These are phyloP conservation scores for Meloidogyne exigua DNA, from an alignment of 1,140 invertebrate species.

Conservation along the genomic window DNA sequence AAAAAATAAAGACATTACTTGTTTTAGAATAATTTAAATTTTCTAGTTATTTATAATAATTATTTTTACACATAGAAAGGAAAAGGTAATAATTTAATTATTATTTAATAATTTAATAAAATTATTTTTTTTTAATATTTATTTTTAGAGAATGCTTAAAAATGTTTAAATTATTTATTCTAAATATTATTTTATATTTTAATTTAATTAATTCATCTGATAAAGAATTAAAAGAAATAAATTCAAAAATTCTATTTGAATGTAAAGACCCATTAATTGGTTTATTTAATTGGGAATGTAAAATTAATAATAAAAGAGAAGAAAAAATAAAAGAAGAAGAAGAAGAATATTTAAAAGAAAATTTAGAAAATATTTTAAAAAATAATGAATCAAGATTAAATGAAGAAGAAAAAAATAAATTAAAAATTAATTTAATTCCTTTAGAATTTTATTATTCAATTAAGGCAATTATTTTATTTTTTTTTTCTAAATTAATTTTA, in stretches of 20 bases:
- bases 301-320: background rate
- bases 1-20: too few species aligned
- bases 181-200: background rate
- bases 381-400: background rate
- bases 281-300: background rate
- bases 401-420: background rate
- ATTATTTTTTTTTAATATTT: too few species aligned
- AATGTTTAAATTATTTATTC: background rate
- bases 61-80: too few species aligned
- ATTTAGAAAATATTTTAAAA: background rate
- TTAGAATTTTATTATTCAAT: conserved; percentile 14
- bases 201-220: background rate
- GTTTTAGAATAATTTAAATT: too few species aligned
- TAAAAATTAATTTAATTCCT: conserved; percentile 1
- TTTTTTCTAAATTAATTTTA: background rate
- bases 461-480: background rate
- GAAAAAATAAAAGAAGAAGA: background rate
- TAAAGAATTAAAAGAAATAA: background rate
- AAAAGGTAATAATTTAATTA: too few species aligned
- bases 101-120: too few species aligned
- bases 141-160: background rate
- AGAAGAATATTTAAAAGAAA: background rate
- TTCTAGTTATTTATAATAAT: too few species aligned
- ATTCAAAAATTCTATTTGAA: background rate
- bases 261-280: background rate